phyloP scores from a whole-genome alignment of 2,113 vertebrate species.

The Nettapus auritus region DNA sequence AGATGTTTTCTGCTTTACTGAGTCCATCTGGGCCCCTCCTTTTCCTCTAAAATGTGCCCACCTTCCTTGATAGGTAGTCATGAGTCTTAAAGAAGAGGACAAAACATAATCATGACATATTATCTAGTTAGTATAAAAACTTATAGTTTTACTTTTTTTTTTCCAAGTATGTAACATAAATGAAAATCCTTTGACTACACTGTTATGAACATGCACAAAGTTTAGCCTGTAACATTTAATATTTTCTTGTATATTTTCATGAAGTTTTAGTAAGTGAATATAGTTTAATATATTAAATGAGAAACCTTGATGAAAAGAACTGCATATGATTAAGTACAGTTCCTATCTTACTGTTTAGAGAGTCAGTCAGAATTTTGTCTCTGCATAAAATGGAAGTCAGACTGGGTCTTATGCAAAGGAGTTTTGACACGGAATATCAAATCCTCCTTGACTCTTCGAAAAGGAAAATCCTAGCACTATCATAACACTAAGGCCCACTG shows the following conservation, averaged over 20 bases:
- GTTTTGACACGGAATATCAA: neutral
- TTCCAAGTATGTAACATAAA: neutral
- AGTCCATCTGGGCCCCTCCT: fast-evolving
- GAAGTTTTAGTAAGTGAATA: neutral
- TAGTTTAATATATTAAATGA: neutral
- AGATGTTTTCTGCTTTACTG: neutral
- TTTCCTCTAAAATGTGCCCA: neutral
- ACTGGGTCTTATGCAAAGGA: neutral
- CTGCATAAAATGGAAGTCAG: neutral
- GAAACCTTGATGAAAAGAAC: neutral
- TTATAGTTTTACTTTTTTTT: neutral
- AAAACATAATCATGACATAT: neutral
- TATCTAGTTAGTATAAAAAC: neutral
- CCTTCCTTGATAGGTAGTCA: neutral
- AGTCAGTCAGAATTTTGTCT: neutral
- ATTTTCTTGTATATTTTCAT: neutral
- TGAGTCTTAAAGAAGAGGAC: neutral
- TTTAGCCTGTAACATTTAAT: neutral
- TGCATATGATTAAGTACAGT: neutral
- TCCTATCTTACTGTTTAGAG: neutral
- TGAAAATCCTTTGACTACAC: neutral
- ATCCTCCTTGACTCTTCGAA: neutral
- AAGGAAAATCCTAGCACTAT: neutral
- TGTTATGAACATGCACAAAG: neutral
- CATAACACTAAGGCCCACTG: neutral